Percentiles rank a stretch among this genome's conserved stretches.
These are phyloP conservation scores for Ptyas mucosa DNA, from an alignment of 2,113 vertebrate species.

Conservation along the genomic window DNA sequence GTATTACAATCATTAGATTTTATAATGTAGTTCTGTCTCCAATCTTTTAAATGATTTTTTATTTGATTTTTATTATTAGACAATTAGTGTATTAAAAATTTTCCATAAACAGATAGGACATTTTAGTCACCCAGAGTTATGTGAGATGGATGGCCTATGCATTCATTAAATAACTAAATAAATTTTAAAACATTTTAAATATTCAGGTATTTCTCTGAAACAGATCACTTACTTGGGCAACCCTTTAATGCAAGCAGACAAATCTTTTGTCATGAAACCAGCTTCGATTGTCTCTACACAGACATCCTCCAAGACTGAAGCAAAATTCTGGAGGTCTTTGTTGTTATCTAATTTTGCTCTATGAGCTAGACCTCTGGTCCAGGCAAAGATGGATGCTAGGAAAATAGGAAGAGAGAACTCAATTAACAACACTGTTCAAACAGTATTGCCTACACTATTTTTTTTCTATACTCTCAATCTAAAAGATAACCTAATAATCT, in stretches of 20 bases:
- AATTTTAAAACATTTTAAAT: not conserved
- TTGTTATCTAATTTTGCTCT: slow-evolving; percentile 91
- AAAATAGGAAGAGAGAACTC: not conserved
- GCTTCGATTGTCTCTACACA: slow-evolving; percentile 95
- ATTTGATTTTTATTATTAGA: not conserved
- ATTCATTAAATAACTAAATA: not conserved
- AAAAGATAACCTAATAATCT: not conserved
- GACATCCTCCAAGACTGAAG: slow-evolving; percentile 86
- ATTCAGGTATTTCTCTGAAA: not conserved
- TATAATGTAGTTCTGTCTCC: not conserved
- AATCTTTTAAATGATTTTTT: not conserved
- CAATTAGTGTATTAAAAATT: not conserved
- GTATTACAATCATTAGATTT: not conserved
- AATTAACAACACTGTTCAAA: not conserved
- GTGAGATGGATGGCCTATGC: not conserved
- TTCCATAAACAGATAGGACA: not conserved
- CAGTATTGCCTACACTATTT: not conserved
- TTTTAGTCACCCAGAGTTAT: not conserved
- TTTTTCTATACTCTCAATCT: not conserved
- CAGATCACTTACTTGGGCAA: slow-evolving; percentile 82
- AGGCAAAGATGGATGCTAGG: slow-evolving; percentile 96
- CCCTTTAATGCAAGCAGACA: slow-evolving; percentile 96
- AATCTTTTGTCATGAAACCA: slow-evolving; percentile 97
- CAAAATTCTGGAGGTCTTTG: slow-evolving; percentile 78
- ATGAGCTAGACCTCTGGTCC: slow-evolving; percentile 91